These are phyloP conservation scores for Sapajus apella DNA, from an alignment of 2,113 vertebrate genomes.

Conservation along the genomic window DNA sequence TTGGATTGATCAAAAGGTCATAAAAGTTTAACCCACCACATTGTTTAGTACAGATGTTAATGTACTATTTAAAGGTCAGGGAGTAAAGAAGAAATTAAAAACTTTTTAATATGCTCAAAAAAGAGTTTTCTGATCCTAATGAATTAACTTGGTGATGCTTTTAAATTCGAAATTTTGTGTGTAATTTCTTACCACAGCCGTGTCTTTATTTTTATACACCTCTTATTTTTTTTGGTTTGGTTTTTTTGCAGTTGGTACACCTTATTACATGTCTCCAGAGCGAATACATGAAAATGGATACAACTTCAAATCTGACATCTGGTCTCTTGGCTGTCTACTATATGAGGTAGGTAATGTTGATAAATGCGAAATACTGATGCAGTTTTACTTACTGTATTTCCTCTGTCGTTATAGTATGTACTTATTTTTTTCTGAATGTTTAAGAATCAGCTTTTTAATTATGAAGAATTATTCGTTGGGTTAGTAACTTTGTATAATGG, in stretches of 20 bases:
- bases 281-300: constrained; percentile 92
- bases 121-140: background rate
- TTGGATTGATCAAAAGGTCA: background rate
- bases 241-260: constrained; percentile 89
- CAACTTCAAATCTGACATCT: constrained; percentile 94
- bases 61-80: background rate
- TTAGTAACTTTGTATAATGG: background rate
- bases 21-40: background rate
- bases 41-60: background rate
- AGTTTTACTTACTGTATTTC: background rate
- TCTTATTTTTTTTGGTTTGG: constrained; percentile 19
- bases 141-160: background rate
- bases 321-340: constrained; percentile 88
- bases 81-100: background rate
- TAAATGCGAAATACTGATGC: constrained; percentile 11
- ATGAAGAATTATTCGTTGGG: background rate
- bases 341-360: constrained; percentile 85
- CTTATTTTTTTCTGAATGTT: background rate
- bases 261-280: constrained; percentile 93
- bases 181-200: background rate
- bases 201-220: background rate
- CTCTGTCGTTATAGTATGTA: background rate
- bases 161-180: background rate
- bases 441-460: background rate
- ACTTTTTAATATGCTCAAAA: background rate